A percentile compares a stretch with the other conserved stretches of the same genome.
These are phyloP conservation scores for Staurois parvus DNA, from an alignment of 2,797 vertebrate genomes.

Conservation along the genomic window DNA sequence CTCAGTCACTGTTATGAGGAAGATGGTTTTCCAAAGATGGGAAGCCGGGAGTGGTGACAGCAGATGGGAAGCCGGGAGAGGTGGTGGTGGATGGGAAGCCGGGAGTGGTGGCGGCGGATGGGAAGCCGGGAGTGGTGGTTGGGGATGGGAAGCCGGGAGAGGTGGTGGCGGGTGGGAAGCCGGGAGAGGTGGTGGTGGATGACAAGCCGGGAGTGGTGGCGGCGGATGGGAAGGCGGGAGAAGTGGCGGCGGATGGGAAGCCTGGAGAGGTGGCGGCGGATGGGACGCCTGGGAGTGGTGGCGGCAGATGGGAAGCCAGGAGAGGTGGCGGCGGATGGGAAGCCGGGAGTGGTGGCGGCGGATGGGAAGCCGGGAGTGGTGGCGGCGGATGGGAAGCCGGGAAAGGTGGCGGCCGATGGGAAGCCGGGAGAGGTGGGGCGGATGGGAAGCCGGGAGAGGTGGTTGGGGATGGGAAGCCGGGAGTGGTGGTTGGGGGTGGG, in stretches of 20 bases:
- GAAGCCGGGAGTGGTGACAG: slow-evolving; percentile 5
- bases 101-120: slow-evolving; percentile 24
- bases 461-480: too few species aligned
- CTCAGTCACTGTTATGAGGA: too few species aligned
- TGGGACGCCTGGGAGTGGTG: slow-evolving; percentile 2
- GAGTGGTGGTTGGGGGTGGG: slow-evolving; percentile 28
- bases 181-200: too few species aligned
- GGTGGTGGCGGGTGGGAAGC: slow-evolving; percentile 30
- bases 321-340: slow-evolving; percentile 34
- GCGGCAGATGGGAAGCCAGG: too few species aligned
- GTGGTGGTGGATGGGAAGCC: too few species aligned
- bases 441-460: slow-evolving; percentile 26
- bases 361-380: too few species aligned
- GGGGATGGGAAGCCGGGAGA: too few species aligned
- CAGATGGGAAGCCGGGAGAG: slow-evolving; percentile 24
- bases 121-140: slow-evolving; percentile 15
- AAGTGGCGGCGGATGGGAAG: too few species aligned
- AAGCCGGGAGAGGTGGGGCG: slow-evolving; percentile 16
- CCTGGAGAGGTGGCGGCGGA: slow-evolving; percentile 26
- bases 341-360: background rate
- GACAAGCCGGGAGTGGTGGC: slow-evolving; percentile 12
- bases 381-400: slow-evolving; percentile 30
- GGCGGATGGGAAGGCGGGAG: slow-evolving; percentile 25
- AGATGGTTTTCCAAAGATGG: too few species aligned
- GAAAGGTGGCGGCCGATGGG: background rate